These are phyloP conservation scores for Heptranchias perlo DNA, from an alignment of 2,113 vertebrate genomes.

Conservation along the genomic window DNA sequence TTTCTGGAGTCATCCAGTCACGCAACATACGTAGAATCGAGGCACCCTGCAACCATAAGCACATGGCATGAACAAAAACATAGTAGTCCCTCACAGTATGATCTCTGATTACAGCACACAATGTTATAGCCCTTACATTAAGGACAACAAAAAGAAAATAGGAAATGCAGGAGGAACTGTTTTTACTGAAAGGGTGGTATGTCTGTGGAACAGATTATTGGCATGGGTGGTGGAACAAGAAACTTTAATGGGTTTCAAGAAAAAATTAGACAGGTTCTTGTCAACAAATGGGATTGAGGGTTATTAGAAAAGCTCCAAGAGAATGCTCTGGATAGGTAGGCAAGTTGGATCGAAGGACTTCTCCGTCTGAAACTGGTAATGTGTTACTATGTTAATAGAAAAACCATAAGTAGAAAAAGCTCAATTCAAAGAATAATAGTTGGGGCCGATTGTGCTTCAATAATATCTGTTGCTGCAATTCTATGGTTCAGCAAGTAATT, in stretches of 20 bases:
- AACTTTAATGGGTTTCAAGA: background rate
- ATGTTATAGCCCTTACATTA: background rate
- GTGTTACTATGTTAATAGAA: background rate
- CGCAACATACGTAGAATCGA: slow-evolving; percentile 78
- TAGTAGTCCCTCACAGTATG: background rate
- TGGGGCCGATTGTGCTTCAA: background rate
- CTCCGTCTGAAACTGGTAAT: background rate
- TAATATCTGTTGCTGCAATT: background rate
- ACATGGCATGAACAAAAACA: background rate
- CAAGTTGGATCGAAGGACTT: background rate
- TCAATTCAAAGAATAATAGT: background rate
- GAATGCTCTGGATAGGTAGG: slow-evolving; percentile 43
- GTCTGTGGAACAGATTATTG: background rate
- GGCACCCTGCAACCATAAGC: slow-evolving; percentile 59
- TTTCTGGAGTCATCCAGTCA: slow-evolving; percentile 67
- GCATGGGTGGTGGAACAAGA: background rate
- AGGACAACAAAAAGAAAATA: slow-evolving; percentile 4
- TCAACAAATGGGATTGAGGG: background rate
- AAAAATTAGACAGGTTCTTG: background rate
- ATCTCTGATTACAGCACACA: background rate
- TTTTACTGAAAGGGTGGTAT: background rate
- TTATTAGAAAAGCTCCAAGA: background rate
- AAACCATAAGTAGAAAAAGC: background rate
- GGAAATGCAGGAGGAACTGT: background rate
- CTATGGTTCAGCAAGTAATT: background rate